Percentiles rank a stretch among this genome's conserved stretches.
phyloP scores from a whole-genome alignment of 2,888 invertebrate genomes.

The Drosophila paranaensis region DNA sequence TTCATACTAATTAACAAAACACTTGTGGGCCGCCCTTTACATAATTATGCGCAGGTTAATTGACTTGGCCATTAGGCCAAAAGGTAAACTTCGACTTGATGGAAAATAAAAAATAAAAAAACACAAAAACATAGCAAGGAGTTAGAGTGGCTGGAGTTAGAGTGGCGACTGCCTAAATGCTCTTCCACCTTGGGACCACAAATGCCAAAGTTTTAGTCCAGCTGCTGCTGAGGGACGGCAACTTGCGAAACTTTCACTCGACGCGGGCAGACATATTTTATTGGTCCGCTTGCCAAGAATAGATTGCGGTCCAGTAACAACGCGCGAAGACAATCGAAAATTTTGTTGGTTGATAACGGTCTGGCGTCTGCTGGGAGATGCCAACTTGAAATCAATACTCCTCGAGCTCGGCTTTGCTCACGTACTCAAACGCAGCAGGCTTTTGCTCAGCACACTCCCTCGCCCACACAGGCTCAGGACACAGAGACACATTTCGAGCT shows the following conservation, averaged over 20 bases:
- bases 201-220: constrained; percentile 28
- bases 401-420: neutral
- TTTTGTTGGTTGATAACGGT: constrained; percentile 17
- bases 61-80: constrained; percentile 36
- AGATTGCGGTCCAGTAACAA: constrained; percentile 10
- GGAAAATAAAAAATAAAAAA: neutral
- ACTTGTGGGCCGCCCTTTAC: neutral
- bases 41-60: constrained; percentile 35
- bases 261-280: constrained; percentile 30
- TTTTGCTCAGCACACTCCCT: neutral
- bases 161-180: constrained; percentile 1
- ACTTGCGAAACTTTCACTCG: constrained; percentile 29
- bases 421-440: neutral
- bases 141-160: neutral
- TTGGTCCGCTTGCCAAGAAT: constrained; percentile 20
- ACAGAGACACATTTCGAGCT: neutral
- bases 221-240: constrained; percentile 33
- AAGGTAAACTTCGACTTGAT: constrained; percentile 18
- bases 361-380: constrained; percentile 11
- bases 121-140: neutral
- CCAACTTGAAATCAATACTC: constrained; percentile 2
- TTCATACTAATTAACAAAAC: constrained; percentile 41
- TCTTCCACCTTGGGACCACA: constrained; percentile 3
- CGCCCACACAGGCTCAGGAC: no score
- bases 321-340: constrained; percentile 1